phyloP scores from a whole-genome alignment of 2,797 vertebrate genomes.

The Nothura maculosa region DNA sequence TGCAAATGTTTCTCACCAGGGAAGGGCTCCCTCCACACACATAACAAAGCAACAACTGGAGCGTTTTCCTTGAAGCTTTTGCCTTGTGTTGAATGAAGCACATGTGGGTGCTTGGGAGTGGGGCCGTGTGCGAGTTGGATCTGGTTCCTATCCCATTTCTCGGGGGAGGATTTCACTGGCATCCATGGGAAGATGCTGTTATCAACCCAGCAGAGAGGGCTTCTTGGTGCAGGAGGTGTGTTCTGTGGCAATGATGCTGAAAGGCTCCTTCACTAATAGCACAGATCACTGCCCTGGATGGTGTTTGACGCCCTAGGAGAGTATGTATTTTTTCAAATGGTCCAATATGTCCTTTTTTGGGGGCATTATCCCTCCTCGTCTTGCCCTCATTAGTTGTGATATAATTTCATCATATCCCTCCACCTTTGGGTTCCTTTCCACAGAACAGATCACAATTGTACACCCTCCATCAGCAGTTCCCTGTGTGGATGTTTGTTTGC shows the following conservation, averaged over 20 bases:
- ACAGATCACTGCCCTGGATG: not conserved
- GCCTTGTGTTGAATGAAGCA: fast-evolving
- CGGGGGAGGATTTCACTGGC: not conserved
- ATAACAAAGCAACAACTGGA: fast-evolving
- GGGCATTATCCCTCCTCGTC: not conserved
- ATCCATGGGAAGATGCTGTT: fast-evolving
- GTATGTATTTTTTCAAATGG: not conserved
- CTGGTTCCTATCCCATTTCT: fast-evolving
- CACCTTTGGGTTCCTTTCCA: not conserved
- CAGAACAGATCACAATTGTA: not conserved
- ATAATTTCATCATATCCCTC: not conserved
- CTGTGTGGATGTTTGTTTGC: not conserved
- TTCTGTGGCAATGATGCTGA: fast-evolving
- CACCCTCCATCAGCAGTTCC: not conserved
- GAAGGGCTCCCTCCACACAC: not conserved
- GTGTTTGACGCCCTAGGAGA: not conserved
- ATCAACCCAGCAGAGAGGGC: not conserved
- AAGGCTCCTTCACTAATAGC: fast-evolving
- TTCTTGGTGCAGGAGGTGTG: fast-evolving
- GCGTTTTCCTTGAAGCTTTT: fast-evolving
- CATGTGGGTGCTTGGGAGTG: fast-evolving
- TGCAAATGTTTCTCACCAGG: not conserved
- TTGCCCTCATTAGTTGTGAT: not conserved
- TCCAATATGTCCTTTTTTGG: not conserved
- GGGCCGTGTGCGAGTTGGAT: fast-evolving